Base-by-base conservation (phyloP, 2,113 vertebrate genomes). In the Heliornis fulica region DNA sequence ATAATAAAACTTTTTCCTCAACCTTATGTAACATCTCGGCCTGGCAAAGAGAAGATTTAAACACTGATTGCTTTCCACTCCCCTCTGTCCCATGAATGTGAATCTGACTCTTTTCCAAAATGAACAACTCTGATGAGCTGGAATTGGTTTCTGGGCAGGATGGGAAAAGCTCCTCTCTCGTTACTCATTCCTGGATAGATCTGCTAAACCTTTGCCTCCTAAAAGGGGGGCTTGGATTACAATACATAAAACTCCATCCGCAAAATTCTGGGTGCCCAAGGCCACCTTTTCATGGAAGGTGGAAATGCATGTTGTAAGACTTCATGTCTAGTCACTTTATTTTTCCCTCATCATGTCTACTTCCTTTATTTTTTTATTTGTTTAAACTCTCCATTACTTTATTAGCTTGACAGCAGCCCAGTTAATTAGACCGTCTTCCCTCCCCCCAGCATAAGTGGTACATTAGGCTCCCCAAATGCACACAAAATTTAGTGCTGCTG, bases 351-450 rank as follows among this genome's bases (percentile, higher is more conserved):
- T 87, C 90, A 75, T 96, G 94, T 94, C 94, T 95, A 85, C 97
- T 97, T 97, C 97, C 91, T 93, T 83, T 94, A 94, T 96, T 97
- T 98, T 97, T 90, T 26, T 94, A 94, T 94, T 96, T 95, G 93
- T 96, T 98, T 96, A 98, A 98, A 94, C 91, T 96, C 93, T 97
- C 94, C 96, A 97, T 98, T 97, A 96, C 96, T 97, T 98, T 98
- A 97, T 97, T 97, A 94, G 95, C 87, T 93, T 98, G 98, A 98
- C 96, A 97, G 97, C 97, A 97, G 96, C 96, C 97, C 95, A 91
- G 94, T 95, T 98, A 98, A 98, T 98, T 98, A 97, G 60, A 64
- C 83, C 12, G 70, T 95, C 97, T 93, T 97, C 97, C 96, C 96
- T 97, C 96, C 95, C 95, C 95, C 95, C 96, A 19, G 94, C 91